Conservation (phyloP, 2,888 invertebrate genomes). For the Dyspetes luteomarginatus region DNA sequence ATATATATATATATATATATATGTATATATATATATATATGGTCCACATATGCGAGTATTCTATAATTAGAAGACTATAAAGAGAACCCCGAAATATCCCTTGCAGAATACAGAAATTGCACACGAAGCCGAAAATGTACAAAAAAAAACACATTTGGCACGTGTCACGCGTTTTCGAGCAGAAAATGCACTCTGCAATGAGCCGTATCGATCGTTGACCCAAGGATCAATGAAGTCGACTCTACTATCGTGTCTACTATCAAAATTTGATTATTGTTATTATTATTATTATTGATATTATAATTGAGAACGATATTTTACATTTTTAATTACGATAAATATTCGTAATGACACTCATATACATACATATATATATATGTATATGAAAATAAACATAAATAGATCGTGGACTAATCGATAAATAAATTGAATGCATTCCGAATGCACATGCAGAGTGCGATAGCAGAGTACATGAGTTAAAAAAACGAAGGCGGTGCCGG, state of each 20-base stretch:
- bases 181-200: slow-evolving; percentile 3
- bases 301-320: slow-evolving; percentile 8
- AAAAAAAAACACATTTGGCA: background rate
- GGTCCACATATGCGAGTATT: background rate
- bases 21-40: background rate
- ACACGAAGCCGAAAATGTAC: slow-evolving; percentile 2
- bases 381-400: background rate
- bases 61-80: slow-evolving; percentile 44
- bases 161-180: slow-evolving; percentile 27
- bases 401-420: background rate
- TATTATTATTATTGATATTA: background rate
- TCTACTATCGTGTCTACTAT: slow-evolving; percentile 3
- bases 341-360: background rate
- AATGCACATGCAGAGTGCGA: background rate
- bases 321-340: background rate
- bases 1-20: too few species aligned
- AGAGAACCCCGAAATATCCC: slow-evolving; percentile 25
- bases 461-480: background rate
- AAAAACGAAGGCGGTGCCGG: slow-evolving; percentile 54
- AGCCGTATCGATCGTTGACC: slow-evolving; percentile 54
- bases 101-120: background rate
- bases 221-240: slow-evolving; percentile 34
- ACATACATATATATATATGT: too few species aligned
- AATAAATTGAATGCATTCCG: background rate
- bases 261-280: too few species aligned